These are phyloP conservation scores for Diabrotica virgifera DNA, from an alignment of 1,140 invertebrate genomes.

Conservation along the genomic window DNA sequence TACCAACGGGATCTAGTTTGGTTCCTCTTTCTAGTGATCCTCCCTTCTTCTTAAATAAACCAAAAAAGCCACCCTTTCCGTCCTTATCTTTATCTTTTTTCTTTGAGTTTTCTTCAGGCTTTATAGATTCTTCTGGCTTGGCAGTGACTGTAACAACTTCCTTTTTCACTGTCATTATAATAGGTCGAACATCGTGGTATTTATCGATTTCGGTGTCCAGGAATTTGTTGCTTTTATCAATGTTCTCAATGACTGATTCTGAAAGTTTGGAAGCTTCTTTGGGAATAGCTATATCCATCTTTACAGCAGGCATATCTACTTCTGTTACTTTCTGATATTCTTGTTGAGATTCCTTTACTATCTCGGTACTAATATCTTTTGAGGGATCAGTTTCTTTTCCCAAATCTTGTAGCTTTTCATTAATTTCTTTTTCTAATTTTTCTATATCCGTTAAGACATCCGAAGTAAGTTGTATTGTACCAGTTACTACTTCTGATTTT, in stretches of 20 bases:
- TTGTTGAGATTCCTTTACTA: neutral
- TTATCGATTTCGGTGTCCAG: conserved; percentile 25
- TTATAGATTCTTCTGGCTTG: neutral
- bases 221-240: conserved; percentile 18
- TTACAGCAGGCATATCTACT: too few relatives aligned
- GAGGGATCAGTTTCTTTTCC: conserved; percentile 15
- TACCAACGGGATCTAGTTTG: neutral
- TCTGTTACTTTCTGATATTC: too few relatives aligned
- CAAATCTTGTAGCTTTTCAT: conserved; percentile 21
- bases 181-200: conserved; percentile 25
- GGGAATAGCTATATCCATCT: too few relatives aligned
- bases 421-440: conserved; percentile 30
- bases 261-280: neutral
- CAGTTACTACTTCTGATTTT: conserved; percentile 22
- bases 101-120: neutral
- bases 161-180: neutral
- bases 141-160: neutral
- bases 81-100: conserved; percentile 17
- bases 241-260: conserved; percentile 5
- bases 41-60: conserved; percentile 18
- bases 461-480: conserved; percentile 13
- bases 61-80: conserved; percentile 20
- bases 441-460: conserved; percentile 22
- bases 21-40: conserved; percentile 8
- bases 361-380: neutral